Evolutionary conservation across 2,113 vertebrate genomes (phyloP).

Genomic region (Psittacula cyanocephala): DNA sequence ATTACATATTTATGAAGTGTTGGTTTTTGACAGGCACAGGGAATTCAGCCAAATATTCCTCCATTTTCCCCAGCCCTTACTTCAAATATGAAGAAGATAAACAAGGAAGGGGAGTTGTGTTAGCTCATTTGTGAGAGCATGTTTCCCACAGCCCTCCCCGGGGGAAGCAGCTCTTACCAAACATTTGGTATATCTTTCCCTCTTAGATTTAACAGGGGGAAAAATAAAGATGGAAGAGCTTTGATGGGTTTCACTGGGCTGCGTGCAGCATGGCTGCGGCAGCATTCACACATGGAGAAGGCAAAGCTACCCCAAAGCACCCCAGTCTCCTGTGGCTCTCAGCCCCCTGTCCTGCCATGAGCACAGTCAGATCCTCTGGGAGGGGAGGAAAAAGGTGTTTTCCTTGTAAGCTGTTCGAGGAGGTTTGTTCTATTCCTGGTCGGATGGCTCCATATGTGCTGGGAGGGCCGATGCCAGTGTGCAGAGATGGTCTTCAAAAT

Average conservation of each 20-base stretch:
- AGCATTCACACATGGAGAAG: neutral
- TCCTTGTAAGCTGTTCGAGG: neutral
- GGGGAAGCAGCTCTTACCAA: neutral
- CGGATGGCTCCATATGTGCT: rapidly evolving
- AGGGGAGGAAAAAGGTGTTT: neutral
- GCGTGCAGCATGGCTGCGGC: neutral
- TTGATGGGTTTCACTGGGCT: neutral
- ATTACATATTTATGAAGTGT: neutral
- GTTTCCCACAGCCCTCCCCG: neutral
- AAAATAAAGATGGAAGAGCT: neutral
- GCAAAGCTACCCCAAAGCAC: neutral
- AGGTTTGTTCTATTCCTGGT: neutral
- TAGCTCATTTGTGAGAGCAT: neutral
- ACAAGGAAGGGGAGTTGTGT: neutral
- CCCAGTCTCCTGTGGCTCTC: neutral
- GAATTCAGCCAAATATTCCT: neutral
- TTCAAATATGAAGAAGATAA: neutral
- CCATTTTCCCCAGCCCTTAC: neutral
- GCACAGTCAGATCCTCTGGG: neutral
- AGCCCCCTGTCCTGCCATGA: neutral
- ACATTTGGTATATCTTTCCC: neutral
- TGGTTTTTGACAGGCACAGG: neutral
- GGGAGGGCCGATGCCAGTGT: rapidly evolving
- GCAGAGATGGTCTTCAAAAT: neutral
- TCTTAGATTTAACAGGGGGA: neutral